Evolutionary conservation across 2,797 vertebrate species (phyloP).

Genomic region (Manis crassicaudata): DNA sequence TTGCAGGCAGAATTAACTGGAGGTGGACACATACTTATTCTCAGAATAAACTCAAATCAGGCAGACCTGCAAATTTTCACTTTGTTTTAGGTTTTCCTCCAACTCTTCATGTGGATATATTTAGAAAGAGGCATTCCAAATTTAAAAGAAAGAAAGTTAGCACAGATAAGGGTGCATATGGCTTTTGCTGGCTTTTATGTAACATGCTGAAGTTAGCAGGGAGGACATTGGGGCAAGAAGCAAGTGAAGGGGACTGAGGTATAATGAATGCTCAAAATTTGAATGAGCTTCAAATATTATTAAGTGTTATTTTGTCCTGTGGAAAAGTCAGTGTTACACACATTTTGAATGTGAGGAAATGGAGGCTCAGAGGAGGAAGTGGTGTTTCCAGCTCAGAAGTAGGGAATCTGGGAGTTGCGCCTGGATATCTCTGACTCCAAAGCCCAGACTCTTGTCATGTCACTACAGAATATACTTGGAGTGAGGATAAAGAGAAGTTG

Average conservation of each 20-base stretch:
- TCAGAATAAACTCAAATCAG: background rate
- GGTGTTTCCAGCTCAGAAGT: background rate
- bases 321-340: background rate
- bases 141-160: background rate
- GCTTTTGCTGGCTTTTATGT: background rate
- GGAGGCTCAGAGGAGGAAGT: background rate
- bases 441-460: background rate
- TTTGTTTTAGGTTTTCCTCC: conserved; percentile 2
- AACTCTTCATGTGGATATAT: background rate
- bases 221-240: background rate
- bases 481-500: background rate
- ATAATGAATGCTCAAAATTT: background rate
- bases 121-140: background rate
- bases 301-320: background rate
- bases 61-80: background rate
- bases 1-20: background rate
- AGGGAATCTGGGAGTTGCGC: background rate
- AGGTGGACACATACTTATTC: background rate
- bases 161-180: background rate
- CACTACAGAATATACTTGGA: background rate
- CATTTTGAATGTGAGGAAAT: background rate
- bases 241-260: background rate
- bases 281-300: background rate
- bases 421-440: background rate
- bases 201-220: background rate